phyloP scores from a whole-genome alignment of 2,797 vertebrate genomes.

The Mormyrops attenuatus region DNA sequence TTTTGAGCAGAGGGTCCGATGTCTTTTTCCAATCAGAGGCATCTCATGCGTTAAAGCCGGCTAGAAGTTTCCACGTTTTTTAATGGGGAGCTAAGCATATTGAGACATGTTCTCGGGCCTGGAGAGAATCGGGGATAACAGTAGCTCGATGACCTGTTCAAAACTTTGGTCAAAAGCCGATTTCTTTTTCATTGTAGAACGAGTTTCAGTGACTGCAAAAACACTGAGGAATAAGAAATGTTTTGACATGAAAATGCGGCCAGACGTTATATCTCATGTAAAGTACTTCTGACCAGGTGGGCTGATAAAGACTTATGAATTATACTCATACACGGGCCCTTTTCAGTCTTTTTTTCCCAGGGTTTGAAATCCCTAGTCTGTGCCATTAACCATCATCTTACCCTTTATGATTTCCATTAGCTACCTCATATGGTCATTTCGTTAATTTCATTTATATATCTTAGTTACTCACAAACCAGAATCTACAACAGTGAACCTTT shows the following conservation, averaged over 20 bases:
- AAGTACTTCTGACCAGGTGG: not conserved
- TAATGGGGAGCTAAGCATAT: not conserved
- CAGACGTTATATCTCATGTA: not conserved
- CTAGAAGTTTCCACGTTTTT: not conserved
- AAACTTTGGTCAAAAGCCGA: not conserved
- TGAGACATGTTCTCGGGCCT: not conserved
- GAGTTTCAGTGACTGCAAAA: not conserved
- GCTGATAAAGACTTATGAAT: not conserved
- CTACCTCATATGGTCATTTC: not conserved
- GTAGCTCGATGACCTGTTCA: not conserved
- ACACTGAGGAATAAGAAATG: not conserved
- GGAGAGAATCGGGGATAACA: not conserved
- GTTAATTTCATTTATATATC: not conserved
- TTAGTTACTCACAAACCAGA: not conserved
- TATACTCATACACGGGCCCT: not conserved
- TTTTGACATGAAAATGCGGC: not conserved
- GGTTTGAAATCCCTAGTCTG: not conserved
- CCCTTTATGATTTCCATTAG: not conserved
- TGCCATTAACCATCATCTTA: not conserved
- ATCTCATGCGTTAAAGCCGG: not conserved
- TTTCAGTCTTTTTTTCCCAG: not conserved
- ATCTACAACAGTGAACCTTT: not conserved
- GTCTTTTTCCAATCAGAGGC: constrained; percentile 3
- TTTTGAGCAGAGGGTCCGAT: not conserved
- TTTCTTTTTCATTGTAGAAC: not conserved